phyloP scores from a whole-genome alignment of 2,797 vertebrate species.

The Chelon labrosus region DNA sequence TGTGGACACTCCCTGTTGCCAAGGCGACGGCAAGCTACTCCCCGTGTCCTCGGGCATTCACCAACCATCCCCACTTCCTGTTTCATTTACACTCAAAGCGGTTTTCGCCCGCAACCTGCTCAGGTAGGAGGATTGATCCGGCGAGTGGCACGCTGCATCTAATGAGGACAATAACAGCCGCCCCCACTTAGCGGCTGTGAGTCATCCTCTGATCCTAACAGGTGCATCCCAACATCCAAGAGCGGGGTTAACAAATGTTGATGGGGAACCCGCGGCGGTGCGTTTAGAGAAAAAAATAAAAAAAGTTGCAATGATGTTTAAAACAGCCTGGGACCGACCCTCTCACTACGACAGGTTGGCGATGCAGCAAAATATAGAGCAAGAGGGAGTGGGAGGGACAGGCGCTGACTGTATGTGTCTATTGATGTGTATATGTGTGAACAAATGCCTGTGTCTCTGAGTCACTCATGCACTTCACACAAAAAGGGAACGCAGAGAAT shows the following conservation, averaged over 20 bases:
- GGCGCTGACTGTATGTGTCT: conserved; percentile 30
- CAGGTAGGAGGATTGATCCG: conserved; percentile 44
- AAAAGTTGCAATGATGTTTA: conserved; percentile 12
- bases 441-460: conserved; percentile 47
- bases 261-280: conserved; percentile 27
- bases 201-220: conserved; percentile 68
- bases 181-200: conserved; percentile 70
- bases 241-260: conserved; percentile 43
- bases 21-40: conserved; percentile 50
- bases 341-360: conserved; percentile 46
- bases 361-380: conserved; percentile 57
- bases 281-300: conserved; percentile 18
- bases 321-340: conserved; percentile 24
- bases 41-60: conserved; percentile 41
- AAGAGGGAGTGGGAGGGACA: conserved; percentile 42
- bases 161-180: conserved; percentile 58
- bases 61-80: conserved; percentile 61
- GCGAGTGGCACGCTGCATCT: conserved; percentile 43
- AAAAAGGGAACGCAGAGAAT: conserved; percentile 9
- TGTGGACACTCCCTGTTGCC: conserved; percentile 74
- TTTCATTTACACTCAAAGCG: conserved; percentile 52
- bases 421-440: conserved; percentile 6
- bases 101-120: conserved; percentile 25
- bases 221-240: conserved; percentile 61
- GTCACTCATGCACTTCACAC: conserved; percentile 58